Percentiles rank a stretch among this genome's conserved stretches.
Conservation (phyloP, 2,888 invertebrate species). For the Polydrusus tereticollis region DNA sequence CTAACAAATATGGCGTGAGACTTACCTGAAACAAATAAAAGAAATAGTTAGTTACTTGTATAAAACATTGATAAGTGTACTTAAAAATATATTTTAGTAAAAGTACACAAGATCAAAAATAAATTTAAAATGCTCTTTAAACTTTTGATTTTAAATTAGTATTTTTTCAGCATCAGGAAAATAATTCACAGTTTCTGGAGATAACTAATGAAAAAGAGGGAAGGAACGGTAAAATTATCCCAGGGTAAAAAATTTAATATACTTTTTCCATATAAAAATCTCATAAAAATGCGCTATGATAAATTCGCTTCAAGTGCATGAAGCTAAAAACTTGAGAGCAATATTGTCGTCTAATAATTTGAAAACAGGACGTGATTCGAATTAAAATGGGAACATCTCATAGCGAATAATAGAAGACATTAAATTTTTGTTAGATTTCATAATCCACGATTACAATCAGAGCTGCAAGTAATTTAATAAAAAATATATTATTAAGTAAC, state of each 20-base stretch:
- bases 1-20: not conserved
- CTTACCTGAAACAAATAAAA: conserved; percentile 3
- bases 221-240: conserved; percentile 3
- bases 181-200: not conserved
- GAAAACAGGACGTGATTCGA: conserved; percentile 31
- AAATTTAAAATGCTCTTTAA: not conserved
- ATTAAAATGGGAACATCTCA: conserved; percentile 23
- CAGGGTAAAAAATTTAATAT: conserved; percentile 15
- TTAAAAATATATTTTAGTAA: not conserved
- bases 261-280: conserved; percentile 23
- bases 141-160: not conserved
- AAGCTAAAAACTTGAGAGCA: conserved; percentile 23
- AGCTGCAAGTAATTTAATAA: no score
- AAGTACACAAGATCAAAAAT: not conserved
- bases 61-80: not conserved
- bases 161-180: not conserved
- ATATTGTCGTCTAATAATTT: conserved; percentile 34
- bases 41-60: not conserved
- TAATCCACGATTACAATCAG: not conserved
- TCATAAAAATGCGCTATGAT: conserved; percentile 16
- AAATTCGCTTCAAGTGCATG: conserved; percentile 13
- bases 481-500: no score
- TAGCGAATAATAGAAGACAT: not conserved
- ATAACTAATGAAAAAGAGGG: conserved; percentile 7
- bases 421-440: not conserved